Percentiles rank a stretch among this genome's conserved stretches.
These are phyloP conservation scores for Muschampia plurimacula DNA, from an alignment of 2,888 invertebrate species.

Conservation along the genomic window DNA sequence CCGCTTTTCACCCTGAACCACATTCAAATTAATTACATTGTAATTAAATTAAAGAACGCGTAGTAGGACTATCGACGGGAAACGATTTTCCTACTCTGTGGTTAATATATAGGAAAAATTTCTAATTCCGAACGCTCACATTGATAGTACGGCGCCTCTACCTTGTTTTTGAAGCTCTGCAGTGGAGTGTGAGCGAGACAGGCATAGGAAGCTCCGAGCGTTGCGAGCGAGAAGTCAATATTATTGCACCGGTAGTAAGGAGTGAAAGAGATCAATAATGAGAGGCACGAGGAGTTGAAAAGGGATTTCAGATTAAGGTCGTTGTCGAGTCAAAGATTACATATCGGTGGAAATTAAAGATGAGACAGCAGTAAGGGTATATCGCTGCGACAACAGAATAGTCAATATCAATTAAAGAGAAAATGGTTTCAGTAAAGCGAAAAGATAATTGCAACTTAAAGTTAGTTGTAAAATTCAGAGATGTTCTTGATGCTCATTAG, in stretches of 20 bases:
- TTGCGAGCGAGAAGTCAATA: constrained; percentile 61
- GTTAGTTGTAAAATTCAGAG: too few species aligned
- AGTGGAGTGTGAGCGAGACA: constrained; percentile 74
- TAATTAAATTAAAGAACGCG: constrained; percentile 9
- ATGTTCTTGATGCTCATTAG: too few species aligned
- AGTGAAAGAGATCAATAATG: constrained; percentile 86
- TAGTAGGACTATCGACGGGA: constrained; percentile 21
- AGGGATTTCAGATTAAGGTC: constrained; percentile 86
- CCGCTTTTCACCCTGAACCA: constrained; percentile 13
- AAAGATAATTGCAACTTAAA: too few species aligned
- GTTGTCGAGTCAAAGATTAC: constrained; percentile 81
- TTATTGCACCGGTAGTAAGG: constrained; percentile 86
- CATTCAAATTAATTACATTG: constrained; percentile 25
- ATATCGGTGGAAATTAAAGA: constrained; percentile 66
- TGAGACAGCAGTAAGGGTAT: constrained; percentile 24
- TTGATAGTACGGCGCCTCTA: constrained; percentile 75
- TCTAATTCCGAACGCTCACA: constrained; percentile 75
- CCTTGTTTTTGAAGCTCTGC: constrained; percentile 85
- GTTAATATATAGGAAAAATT: constrained; percentile 69
- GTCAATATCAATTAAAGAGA: neutral
- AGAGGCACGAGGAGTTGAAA: constrained; percentile 85
- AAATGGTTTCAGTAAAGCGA: neutral
- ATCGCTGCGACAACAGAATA: neutral
- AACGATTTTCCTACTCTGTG: constrained; percentile 59
- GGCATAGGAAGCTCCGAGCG: constrained; percentile 50